These are phyloP conservation scores for Spodoptera picta DNA, from an alignment of 2,888 invertebrate genomes.

Conservation along the genomic window DNA sequence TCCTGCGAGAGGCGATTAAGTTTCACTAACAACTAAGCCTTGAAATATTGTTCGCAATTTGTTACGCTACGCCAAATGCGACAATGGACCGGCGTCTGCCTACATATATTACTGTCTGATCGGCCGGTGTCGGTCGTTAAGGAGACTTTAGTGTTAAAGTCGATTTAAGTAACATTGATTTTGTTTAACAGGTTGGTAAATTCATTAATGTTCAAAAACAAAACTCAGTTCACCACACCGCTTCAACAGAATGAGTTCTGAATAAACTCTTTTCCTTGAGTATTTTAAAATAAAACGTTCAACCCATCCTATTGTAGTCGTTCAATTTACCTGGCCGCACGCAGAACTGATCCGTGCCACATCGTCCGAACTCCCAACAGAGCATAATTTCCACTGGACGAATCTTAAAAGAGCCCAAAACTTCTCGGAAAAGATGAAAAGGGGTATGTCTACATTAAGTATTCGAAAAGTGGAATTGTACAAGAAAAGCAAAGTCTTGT, in stretches of 20 bases:
- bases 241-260: constrained; percentile 10
- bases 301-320: constrained; percentile 36
- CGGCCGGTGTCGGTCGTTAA: constrained; percentile 32
- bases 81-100: constrained; percentile 36
- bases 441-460: constrained; percentile 84
- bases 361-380: constrained; percentile 65
- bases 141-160: constrained; percentile 27
- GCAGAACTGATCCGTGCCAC: constrained; percentile 61
- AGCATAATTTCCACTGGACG: constrained; percentile 77
- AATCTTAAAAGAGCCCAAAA: constrained; percentile 79
- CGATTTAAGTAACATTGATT: constrained; percentile 16
- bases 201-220: constrained; percentile 18
- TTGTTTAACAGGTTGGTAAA: constrained; percentile 3
- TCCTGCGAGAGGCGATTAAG: constrained; percentile 76
- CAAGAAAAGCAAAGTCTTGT: constrained; percentile 87
- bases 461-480: constrained; percentile 84
- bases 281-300: constrained; percentile 18
- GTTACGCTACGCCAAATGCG: constrained; percentile 52
- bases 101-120: constrained; percentile 44
- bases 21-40: constrained; percentile 68
- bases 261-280: constrained; percentile 24
- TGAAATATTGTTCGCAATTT: constrained; percentile 61
- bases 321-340: constrained; percentile 65
- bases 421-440: constrained; percentile 80
- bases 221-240: constrained; percentile 17